Evolutionary conservation across 64 coral and sea anemone species (phyloP), one percentile per base, ranked within the genome.

Genomic region (Montipora capricornis): DNA sequence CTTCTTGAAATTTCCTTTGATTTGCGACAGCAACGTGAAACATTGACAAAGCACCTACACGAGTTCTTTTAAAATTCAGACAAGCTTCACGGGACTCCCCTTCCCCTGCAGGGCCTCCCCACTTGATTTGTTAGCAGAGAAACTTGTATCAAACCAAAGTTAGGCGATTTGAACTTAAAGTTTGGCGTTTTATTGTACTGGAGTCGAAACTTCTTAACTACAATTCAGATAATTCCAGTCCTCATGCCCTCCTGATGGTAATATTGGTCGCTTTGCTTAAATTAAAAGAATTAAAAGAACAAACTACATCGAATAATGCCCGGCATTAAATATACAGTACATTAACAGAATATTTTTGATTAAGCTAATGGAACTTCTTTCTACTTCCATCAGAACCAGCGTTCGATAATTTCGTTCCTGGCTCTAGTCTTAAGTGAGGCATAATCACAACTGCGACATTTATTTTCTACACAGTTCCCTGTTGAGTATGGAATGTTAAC

Each of bases 291-390:
- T 29, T 58, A 84, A 58, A 84, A 16, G 74, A 15, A 47, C 44
- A 1, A 84, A 84, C 74, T 76, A 68, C 46, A 68, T 68, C 52
- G 77, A 60, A 84, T 58, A 84, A 84, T 68, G 15, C 29, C 16
- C 29, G 29, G 29, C 29, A 47, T 29, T 84, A 14, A 84, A 68
- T n/a, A 58, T 37, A 68, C n/a, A 68, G 81, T 84, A 84, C 81
- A 84, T 84, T 62, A 47, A 61, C 44, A 59, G 20, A 84, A 84
- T 59, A 19, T 14, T 14, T 15, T 69, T 68, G 19, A 68, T 68
- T 68, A 37, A 19, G 62, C 60, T 86, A 70, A 86, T 71, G 70
- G 82, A 70, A 86, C 71, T 70, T 45, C 67, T 70, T 70, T 71
- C 4, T 76, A 15, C 10, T 12, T 76, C 14, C 29, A 82, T 82